phyloP scores from a whole-genome alignment of 2,888 invertebrate genomes.

The Itoplectis maculator region DNA sequence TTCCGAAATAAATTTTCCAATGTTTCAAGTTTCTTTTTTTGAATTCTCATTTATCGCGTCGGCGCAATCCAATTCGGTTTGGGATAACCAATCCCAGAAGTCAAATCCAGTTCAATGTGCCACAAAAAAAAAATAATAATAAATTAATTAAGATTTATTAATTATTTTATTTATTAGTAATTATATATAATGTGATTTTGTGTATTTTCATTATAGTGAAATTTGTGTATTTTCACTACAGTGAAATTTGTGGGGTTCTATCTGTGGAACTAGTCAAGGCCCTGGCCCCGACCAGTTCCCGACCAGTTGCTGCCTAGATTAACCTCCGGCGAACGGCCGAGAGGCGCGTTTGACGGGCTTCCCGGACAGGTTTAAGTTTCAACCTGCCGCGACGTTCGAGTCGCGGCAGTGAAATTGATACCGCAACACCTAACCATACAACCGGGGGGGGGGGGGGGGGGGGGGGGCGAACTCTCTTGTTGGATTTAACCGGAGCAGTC shows the following conservation, averaged over 20 bases:
- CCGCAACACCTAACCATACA: constrained; percentile 54
- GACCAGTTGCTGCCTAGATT: too few relatives aligned
- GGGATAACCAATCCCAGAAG: too few relatives aligned
- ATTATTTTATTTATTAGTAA: too few relatives aligned
- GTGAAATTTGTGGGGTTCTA: too few relatives aligned
- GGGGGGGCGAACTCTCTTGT: neutral
- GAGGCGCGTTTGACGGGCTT: constrained; percentile 78
- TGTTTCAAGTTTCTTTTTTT: constrained; percentile 1
- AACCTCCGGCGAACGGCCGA: constrained; percentile 73
- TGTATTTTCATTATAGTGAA: too few relatives aligned
- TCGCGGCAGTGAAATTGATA: constrained; percentile 75
- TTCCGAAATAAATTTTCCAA: neutral
- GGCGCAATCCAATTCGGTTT: neutral
- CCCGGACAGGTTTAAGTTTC: constrained; percentile 77
- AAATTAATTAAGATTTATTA: too few relatives aligned
- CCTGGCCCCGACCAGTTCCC: too few relatives aligned
- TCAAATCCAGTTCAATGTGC: too few relatives aligned
- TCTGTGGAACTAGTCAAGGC: too few relatives aligned
- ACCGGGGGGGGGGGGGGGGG: neutral
- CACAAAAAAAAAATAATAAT: too few relatives aligned
- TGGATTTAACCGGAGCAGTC: constrained; percentile 11
- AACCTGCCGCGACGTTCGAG: constrained; percentile 54
- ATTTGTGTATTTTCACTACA: too few relatives aligned
- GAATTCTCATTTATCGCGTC: neutral
- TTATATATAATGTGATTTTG: too few relatives aligned